Evolutionary conservation across 2,797 vertebrate genomes (phyloP), one percentile per base, ranked within the genome.

Genomic region (Halcyon badia): DNA sequence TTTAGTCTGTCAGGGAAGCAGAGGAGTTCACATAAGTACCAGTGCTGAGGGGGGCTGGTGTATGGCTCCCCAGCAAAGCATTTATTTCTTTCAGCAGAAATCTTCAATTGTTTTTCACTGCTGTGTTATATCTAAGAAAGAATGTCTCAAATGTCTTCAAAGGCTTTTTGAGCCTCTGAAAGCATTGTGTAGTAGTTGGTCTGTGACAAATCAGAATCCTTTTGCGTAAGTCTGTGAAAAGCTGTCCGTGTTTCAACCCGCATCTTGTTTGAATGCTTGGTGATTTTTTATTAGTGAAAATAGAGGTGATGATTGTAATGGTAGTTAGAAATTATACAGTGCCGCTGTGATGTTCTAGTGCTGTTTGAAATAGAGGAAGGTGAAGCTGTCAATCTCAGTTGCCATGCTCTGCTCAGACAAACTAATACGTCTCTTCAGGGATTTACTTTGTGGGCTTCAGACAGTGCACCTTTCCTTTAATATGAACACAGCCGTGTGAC

Each of bases 11-110:
- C 0, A 3, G 11, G 64, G 58, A 48, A 31, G 52, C 71, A 5
- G 54, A 71, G 68, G 52, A 57, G 84, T 19, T 92, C 33, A 10
- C 11, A 0, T 4, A 13, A 3, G 30, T 7, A 42, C 35, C 5
- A 0, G 1, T 37, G 57, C 65, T 24, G 30, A 19, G 49, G 42
- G 22, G 17, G 28, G 41, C 66, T 44, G 66, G 6, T 4, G 28
- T 9, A 7, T 0, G 14, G 19, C 39, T 2, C 28, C 26, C 30
- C 0, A 1, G 79, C 4, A 0, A 61, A 51, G 20, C 6, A 0
- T 5, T 28, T 25, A 2, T 6, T 13, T 12, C 17, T 1, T 19
- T 15, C 49, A 11, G 80, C 35, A 30, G n/a, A 66, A 65, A 35
- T n/a, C 22, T 3, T 30, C 13, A 0, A 3, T 25, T 35, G 6